These are phyloP conservation scores for Nymphalis urticae DNA, from an alignment of 2,888 invertebrate genomes.

Conservation along the genomic window DNA sequence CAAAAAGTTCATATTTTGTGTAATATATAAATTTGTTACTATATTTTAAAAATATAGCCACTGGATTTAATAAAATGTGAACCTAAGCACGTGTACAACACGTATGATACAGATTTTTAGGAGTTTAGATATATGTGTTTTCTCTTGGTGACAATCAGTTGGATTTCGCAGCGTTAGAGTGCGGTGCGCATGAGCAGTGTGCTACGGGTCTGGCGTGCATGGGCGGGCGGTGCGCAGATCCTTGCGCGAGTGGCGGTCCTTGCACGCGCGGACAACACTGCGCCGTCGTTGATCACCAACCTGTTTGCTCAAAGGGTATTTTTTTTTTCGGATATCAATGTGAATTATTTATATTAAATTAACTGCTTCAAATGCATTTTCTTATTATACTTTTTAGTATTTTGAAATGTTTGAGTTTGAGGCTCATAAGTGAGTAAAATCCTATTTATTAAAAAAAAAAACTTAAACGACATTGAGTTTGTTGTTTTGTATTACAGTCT, in stretches of 20 bases:
- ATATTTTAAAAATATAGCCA: neutral
- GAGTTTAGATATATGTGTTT: neutral
- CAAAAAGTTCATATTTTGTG: neutral
- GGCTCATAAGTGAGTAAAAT: neutral
- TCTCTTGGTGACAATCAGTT: conserved; percentile 35
- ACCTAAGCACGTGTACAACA: neutral
- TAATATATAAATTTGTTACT: neutral
- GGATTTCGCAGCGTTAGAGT: conserved; percentile 86
- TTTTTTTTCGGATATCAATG: conserved; percentile 1
- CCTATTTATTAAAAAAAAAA: neutral
- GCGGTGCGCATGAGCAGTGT: conserved; percentile 90
- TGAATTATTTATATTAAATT: too few species aligned
- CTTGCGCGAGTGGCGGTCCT: conserved; percentile 88
- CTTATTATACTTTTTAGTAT: too few species aligned
- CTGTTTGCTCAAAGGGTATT: conserved; percentile 89
- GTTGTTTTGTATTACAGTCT: conserved; percentile 71
- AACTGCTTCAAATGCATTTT: too few species aligned
- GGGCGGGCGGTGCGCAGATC: conserved; percentile 89
- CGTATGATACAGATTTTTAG: neutral
- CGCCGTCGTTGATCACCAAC: conserved; percentile 90
- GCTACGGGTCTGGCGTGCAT: conserved; percentile 89
- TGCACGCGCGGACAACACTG: conserved; percentile 89
- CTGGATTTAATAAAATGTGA: conserved; percentile 7
- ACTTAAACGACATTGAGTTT: neutral
- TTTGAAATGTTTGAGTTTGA: too few species aligned